Base-by-base conservation (phyloP, 1,140 invertebrate genomes). In the Pseudomyrmex concolor region DNA sequence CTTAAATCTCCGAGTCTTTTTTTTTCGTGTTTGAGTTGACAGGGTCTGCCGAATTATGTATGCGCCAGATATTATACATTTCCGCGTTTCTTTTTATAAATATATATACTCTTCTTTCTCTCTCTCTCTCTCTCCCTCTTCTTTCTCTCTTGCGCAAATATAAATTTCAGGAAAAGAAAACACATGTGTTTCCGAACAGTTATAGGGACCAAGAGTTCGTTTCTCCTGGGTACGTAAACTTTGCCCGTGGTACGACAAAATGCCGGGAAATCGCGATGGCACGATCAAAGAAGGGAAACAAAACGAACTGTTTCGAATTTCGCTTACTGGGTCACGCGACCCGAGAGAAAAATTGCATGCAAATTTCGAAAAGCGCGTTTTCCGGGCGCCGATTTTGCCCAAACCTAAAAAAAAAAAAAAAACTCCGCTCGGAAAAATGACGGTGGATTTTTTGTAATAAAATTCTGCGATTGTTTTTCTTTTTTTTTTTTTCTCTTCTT, bases 151-250 rank as follows among this genome's bases (percentile, higher is more conserved):
- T 80, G 66, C 71, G 54, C 25, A 51, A 50, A 63, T 43, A 54
- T 77, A 34, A 34, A 73, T 70, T 70, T 72, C n/a, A 60, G 55
- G 54, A 83, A 72, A 84, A 74, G 70, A 34, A 55, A 8, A 59
- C 13, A 59, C 13, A 72, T 54, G 43, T 80, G 83, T 85, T 87
- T 87, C 74, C 82, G 83, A 86, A 68, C 83, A 83, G 86, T 83
- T 73, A 91, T 89, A 89, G 90, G 90, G 90, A 91, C 90, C 90
- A 91, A 91, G 89, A 88, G 89, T 90, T 91, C 74, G 78, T 85
- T 91, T 89, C 76, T 85, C 77, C 84, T 88, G 82, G 77, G 67
- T 73, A 85, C 67, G 25, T 59, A 68, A 77, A 76, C 67, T 60
- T 71, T 81, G 68, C 15, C 78, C 50, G 62, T 57, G 59, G 67